Conservation (phyloP, 2,888 invertebrate genomes). For the Suillia variegata region DNA sequence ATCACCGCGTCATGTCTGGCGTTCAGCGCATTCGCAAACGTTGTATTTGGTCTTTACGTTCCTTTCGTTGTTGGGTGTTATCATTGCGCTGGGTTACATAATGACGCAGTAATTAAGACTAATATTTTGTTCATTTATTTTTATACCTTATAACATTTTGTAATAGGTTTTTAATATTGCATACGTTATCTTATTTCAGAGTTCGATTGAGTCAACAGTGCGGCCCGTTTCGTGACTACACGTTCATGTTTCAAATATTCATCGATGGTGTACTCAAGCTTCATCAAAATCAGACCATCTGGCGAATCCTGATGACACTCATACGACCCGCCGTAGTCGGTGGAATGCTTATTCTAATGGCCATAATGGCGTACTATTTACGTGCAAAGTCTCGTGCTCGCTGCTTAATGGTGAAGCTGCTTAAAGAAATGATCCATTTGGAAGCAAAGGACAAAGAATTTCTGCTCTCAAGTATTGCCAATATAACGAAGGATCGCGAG, state of each 20-base stretch:
- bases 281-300: constrained; percentile 61
- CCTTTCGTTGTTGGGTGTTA: constrained; percentile 67
- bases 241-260: constrained; percentile 66
- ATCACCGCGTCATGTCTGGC: constrained; percentile 71
- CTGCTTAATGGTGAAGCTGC: constrained; percentile 66
- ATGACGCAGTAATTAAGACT: constrained; percentile 65
- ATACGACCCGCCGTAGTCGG: constrained; percentile 69
- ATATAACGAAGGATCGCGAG: constrained; percentile 66
- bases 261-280: constrained; percentile 65
- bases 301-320: constrained; percentile 62
- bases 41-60: constrained; percentile 73
- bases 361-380: constrained; percentile 69
- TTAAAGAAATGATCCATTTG: constrained; percentile 69
- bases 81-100: constrained; percentile 69
- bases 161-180: too few relatives aligned
- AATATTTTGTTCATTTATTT: constrained; percentile 6
- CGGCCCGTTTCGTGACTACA: constrained; percentile 69
- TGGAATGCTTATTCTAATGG: constrained; percentile 66
- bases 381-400: constrained; percentile 69
- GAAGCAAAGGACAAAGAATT: constrained; percentile 75
- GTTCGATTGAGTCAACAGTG: constrained; percentile 65
- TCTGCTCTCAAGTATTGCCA: constrained; percentile 68
- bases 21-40: constrained; percentile 72
- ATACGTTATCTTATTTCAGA: too few relatives aligned
- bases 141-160: too few relatives aligned